Percentiles rank a stretch among this genome's conserved stretches.
These are phyloP conservation scores for Corythornis leucogaster DNA, from an alignment of 2,797 vertebrate species.

Conservation along the genomic window DNA sequence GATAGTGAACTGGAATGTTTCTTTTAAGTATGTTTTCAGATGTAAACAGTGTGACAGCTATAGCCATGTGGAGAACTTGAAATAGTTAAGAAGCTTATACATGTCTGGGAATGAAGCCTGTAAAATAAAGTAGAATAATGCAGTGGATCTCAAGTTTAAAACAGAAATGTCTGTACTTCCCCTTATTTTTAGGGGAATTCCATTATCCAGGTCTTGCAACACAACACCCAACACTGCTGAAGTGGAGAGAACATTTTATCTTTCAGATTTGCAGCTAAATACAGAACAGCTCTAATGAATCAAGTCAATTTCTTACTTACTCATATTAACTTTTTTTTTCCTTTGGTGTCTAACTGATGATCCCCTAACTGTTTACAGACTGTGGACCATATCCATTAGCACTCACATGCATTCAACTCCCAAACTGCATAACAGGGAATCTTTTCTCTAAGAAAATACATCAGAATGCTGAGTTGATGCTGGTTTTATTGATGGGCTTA, in stretches of 20 bases:
- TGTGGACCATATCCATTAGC: background rate
- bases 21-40: constrained; percentile 49
- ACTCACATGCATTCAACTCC: background rate
- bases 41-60: constrained; percentile 31
- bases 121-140: constrained; percentile 25
- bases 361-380: background rate
- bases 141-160: background rate
- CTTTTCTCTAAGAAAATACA: background rate
- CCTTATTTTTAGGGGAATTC: background rate
- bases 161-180: background rate
- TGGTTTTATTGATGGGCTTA: constrained; percentile 66
- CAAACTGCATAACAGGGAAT: background rate
- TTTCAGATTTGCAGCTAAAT: background rate
- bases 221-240: background rate
- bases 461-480: constrained; percentile 28
- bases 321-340: background rate
- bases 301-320: background rate
- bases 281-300: background rate
- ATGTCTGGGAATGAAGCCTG: constrained; percentile 41
- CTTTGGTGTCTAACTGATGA: background rate
- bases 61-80: background rate
- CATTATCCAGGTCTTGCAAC: background rate
- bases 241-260: background rate
- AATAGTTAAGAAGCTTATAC: constrained; percentile 52
- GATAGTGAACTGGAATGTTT: constrained; percentile 49